These are phyloP conservation scores for Plebejus argus DNA, from an alignment of 2,888 invertebrate genomes.

Conservation along the genomic window DNA sequence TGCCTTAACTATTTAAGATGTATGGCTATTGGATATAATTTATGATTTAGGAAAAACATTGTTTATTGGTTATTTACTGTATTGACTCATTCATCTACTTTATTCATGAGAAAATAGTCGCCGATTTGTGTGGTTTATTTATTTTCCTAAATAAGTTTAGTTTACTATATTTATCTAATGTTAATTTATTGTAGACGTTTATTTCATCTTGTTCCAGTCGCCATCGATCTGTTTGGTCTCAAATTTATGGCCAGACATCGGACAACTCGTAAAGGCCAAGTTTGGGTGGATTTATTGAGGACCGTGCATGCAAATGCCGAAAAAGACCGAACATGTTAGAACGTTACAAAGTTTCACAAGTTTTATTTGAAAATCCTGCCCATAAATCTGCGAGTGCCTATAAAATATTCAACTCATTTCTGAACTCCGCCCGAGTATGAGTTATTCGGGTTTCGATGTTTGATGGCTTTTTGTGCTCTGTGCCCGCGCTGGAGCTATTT, in stretches of 20 bases:
- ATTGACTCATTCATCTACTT: no score
- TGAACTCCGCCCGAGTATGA: constrained; percentile 17
- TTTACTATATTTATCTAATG: no score
- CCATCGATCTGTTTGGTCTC: constrained; percentile 14
- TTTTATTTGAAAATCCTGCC: constrained; percentile 26
- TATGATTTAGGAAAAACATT: background rate
- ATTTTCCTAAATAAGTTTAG: no score
- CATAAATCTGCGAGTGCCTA: constrained; percentile 22
- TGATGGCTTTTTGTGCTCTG: constrained; percentile 19
- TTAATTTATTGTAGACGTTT: background rate
- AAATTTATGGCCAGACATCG: constrained; percentile 22
- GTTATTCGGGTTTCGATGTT: constrained; percentile 18
- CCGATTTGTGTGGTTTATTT: no score
- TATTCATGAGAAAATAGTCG: no score
- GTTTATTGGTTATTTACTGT: background rate
- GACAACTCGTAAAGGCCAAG: constrained; percentile 27
- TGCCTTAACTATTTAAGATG: background rate
- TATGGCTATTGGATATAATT: constrained; percentile 14
- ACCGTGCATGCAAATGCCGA: constrained; percentile 21
- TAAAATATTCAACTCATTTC: constrained; percentile 22
- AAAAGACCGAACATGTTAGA: constrained; percentile 25
- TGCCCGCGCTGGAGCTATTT: background rate
- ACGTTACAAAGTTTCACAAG: constrained; percentile 25
- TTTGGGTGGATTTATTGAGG: constrained; percentile 28
- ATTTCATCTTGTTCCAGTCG: background rate